Conservation (phyloP, 1,140 invertebrate species). For the Eumeta japonica region DNA sequence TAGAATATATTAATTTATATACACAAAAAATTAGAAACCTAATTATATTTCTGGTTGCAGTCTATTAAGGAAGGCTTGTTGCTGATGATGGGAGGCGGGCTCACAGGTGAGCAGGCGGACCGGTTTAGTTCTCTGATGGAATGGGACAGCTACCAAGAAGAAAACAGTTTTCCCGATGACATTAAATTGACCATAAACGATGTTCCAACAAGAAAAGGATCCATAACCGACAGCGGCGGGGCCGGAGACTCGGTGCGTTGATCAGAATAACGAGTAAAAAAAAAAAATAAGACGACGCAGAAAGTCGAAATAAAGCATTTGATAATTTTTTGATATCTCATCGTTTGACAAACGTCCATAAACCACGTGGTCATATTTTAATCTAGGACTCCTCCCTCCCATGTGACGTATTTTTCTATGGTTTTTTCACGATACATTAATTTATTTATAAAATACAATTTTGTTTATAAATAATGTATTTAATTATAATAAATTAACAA, state of each 20-base stretch:
- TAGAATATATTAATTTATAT: neutral
- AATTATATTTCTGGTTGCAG: constrained; percentile 20
- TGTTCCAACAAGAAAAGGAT: neutral
- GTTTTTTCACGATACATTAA: no score
- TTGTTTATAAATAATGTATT: no score
- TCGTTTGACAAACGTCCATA: no score
- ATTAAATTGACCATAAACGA: constrained; percentile 31
- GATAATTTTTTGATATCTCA: no score
- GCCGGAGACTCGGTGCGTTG: neutral
- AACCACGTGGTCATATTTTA: no score
- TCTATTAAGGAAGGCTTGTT: constrained; percentile 57
- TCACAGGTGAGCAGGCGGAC: constrained; percentile 48
- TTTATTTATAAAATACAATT: no score
- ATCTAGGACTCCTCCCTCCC: no score
- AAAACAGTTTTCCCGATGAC: constrained; percentile 39
- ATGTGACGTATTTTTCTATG: no score
- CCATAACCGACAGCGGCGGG: neutral
- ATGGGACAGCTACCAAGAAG: constrained; percentile 50
- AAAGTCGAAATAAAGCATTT: no score
- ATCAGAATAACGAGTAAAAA: neutral
- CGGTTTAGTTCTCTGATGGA: constrained; percentile 53
- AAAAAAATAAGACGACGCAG: no score
- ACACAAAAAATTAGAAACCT: neutral
- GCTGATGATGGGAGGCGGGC: constrained; percentile 62
- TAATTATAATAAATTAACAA: no score